phyloP scores from a whole-genome alignment of 92 coral and sea anemone species.

The Anthopleura xanthogrammica region DNA sequence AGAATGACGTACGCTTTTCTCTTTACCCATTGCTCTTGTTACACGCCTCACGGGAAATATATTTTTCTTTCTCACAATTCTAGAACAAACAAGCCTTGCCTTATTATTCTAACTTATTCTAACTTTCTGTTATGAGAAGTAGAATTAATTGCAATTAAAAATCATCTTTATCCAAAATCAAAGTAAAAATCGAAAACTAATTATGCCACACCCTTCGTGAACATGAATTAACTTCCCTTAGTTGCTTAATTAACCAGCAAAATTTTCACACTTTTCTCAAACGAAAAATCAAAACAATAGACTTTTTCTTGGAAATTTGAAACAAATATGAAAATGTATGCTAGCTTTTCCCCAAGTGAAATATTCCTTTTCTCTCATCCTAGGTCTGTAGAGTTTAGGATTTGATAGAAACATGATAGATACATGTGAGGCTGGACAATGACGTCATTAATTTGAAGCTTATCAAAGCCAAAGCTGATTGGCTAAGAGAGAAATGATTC shows the following conservation, averaged over 20 bases:
- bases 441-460: not conserved
- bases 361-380: not conserved
- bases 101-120: no score
- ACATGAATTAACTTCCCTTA: not conserved
- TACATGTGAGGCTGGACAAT: not conserved
- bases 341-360: not conserved
- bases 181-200: not conserved
- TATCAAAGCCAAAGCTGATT: not conserved
- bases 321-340: no score
- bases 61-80: not conserved
- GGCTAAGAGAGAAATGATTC: not conserved
- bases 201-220: not conserved
- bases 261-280: no score
- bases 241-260: not conserved
- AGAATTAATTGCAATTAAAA: not conserved
- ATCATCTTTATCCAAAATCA: not conserved
- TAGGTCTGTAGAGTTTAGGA: not conserved
- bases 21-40: not conserved
- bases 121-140: not conserved
- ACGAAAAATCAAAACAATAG: no score
- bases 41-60: no score
- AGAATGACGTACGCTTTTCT: not conserved
- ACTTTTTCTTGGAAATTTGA: no score
- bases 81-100: not conserved
- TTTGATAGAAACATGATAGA: not conserved